Percentiles rank a stretch among this genome's conserved stretches.
phyloP scores from a whole-genome alignment of 2,888 invertebrate genomes.

The Apodemia zela region DNA sequence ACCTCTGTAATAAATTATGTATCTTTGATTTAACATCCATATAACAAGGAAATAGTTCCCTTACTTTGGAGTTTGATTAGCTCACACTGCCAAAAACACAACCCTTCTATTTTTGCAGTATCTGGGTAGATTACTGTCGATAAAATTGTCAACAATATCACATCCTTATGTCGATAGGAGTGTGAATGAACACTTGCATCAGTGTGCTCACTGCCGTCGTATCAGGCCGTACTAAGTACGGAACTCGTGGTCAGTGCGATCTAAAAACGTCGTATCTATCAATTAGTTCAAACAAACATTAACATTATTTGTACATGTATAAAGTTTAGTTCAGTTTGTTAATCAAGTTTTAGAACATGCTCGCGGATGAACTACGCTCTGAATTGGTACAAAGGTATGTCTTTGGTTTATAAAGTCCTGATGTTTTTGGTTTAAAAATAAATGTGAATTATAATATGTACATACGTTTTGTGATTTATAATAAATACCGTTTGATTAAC shows the following conservation, averaged over 20 bases:
- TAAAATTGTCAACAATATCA: slow-evolving; percentile 25
- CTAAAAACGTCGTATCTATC: slow-evolving; percentile 42
- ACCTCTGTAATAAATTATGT: too few species aligned
- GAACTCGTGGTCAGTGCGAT: slow-evolving; percentile 39
- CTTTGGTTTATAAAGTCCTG: slow-evolving; percentile 30
- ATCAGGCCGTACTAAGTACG: slow-evolving; percentile 75
- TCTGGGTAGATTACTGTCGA: slow-evolving; percentile 14
- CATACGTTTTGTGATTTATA: slow-evolving; percentile 3
- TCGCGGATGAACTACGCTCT: slow-evolving; percentile 37
- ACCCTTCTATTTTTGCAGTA: too few species aligned
- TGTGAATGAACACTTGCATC: slow-evolving; percentile 66
- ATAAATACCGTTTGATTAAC: neutral
- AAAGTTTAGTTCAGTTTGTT: slow-evolving; percentile 20
- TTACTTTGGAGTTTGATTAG: too few species aligned
- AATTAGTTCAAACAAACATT: slow-evolving; percentile 18
- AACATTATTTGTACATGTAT: neutral
- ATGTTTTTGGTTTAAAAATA: slow-evolving; percentile 27
- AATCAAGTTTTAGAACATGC: slow-evolving; percentile 26
- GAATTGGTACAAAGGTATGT: slow-evolving; percentile 42
- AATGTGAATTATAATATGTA: neutral
- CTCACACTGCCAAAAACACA: too few species aligned
- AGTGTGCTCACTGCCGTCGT: slow-evolving; percentile 58
- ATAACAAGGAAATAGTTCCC: too few species aligned
- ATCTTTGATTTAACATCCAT: too few species aligned
- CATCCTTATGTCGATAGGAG: slow-evolving; percentile 51